Evolutionary conservation across 2,888 invertebrate species (phyloP).

Genomic region (Boloria euphrosyne): DNA sequence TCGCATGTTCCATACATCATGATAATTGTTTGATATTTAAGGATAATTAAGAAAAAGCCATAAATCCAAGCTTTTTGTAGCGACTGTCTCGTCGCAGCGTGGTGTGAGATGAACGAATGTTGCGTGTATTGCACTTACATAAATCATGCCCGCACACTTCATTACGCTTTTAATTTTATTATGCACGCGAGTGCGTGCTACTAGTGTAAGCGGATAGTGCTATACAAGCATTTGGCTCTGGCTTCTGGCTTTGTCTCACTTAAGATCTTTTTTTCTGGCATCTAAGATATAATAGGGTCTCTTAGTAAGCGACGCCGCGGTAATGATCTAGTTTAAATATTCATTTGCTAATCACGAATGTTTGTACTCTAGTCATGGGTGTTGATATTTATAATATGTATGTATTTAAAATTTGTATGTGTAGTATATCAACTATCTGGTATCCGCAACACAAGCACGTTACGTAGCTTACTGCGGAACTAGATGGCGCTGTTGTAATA

Average conservation of each 20-base stretch:
- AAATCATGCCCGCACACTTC: conserved; percentile 41
- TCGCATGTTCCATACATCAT: neutral
- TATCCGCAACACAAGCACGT: no score
- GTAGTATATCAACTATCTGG: no score
- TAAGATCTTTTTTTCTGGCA: no score
- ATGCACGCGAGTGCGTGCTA: conserved; percentile 29
- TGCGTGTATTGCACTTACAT: conserved; percentile 24
- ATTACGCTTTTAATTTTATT: conserved; percentile 48
- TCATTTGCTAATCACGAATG: no score
- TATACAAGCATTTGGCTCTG: neutral
- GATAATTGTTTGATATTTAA: conserved; percentile 33
- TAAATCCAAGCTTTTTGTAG: conserved; percentile 34
- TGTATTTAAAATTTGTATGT: no score
- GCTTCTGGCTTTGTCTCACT: neutral
- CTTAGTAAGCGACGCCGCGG: no score
- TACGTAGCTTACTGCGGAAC: no score
- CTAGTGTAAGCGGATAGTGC: conserved; percentile 2
- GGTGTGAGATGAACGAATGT: conserved; percentile 40
- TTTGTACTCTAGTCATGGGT: no score
- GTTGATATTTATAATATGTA: no score
- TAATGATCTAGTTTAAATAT: no score
- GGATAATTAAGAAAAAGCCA: conserved; percentile 23
- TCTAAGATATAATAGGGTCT: no score
- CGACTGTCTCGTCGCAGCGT: conserved; percentile 14
- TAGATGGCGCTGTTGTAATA: no score